Conservation (phyloP, 2,888 invertebrate species). For the Rhimphoctona megacephalus region DNA sequence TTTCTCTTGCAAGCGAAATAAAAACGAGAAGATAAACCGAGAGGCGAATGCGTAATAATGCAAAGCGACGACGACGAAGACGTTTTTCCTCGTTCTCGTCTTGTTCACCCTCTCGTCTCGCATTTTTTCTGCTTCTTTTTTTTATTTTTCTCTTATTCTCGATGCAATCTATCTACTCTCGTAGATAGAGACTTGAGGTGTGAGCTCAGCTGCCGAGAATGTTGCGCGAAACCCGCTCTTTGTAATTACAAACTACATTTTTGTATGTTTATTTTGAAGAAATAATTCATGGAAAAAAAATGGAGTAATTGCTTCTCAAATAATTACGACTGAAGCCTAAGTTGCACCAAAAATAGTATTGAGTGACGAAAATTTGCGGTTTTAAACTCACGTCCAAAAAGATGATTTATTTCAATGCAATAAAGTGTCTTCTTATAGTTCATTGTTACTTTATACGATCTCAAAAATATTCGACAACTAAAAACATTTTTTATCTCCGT, state of each 20-base stretch:
- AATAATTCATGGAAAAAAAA: background rate
- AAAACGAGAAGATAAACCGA: conserved; percentile 36
- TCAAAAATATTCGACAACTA: background rate
- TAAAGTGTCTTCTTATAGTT: background rate
- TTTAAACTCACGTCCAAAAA: background rate
- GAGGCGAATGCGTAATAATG: conserved; percentile 63
- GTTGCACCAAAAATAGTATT: background rate
- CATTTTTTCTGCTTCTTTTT: conserved; percentile 5
- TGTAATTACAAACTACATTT: conserved; percentile 27
- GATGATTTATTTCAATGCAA: background rate
- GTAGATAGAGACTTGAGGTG: conserved; percentile 7
- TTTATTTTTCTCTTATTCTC: conserved; percentile 20
- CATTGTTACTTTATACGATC: background rate
- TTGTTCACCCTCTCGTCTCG: conserved; percentile 31
- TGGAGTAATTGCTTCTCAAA: background rate
- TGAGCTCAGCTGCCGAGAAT: background rate
- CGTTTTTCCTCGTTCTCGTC: conserved; percentile 43
- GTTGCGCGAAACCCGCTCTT: background rate
- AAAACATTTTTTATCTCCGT: background rate
- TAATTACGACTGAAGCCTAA: background rate
- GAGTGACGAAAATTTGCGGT: background rate
- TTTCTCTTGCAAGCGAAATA: conserved; percentile 25
- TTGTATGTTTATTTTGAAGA: background rate
- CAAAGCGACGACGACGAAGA: conserved; percentile 62
- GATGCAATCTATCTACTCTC: conserved; percentile 34